phyloP scores from a whole-genome alignment of 1,140 invertebrate species.

The Chrysomallon squamiferum region DNA sequence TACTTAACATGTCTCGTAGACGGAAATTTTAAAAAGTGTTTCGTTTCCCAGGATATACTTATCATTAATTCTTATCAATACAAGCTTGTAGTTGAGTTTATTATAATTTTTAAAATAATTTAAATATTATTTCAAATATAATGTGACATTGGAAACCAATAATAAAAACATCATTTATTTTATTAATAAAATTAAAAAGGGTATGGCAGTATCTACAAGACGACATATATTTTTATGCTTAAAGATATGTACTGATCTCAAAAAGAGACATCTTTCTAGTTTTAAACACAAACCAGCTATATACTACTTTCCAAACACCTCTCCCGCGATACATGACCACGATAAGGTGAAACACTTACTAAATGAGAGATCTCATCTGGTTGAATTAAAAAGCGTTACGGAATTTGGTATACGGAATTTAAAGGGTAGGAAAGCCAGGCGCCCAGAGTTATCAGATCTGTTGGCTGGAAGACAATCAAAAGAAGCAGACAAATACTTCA shows the following conservation, averaged over 20 bases:
- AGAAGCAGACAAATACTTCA: background rate
- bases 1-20: no score
- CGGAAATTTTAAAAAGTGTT: no score
- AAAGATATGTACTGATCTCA: background rate
- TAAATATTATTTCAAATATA: no score
- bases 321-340: background rate
- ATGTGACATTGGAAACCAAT: no score
- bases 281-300: background rate
- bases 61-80: no score
- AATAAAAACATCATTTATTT: no score
- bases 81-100: no score
- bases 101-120: no score
- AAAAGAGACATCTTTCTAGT: background rate
- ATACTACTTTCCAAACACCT: background rate
- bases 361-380: background rate
- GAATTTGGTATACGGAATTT: slow-evolving; percentile 15
- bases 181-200: no score
- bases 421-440: slow-evolving; percentile 16
- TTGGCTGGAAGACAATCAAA: background rate
- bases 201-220: no score
- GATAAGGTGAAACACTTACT: background rate
- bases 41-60: no score
- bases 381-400: background rate
- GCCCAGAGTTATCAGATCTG: slow-evolving; percentile 16
- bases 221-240: no score